Base-by-base conservation (phyloP, 1,140 invertebrate species). In the Bathynomus jamesi region DNA sequence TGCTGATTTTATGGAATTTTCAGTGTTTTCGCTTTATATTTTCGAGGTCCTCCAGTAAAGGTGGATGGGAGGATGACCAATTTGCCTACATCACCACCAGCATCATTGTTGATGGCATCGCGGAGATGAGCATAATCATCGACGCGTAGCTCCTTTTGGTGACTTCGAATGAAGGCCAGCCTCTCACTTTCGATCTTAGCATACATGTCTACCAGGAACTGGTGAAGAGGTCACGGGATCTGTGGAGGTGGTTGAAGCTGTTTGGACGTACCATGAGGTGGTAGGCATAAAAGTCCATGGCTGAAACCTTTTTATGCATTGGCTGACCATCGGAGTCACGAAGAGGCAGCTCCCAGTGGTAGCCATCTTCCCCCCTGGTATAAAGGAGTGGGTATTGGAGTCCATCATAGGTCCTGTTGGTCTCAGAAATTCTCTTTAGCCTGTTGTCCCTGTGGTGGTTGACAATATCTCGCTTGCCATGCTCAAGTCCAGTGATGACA, bases 51-150 rank as follows among this genome's bases (percentile, higher is more conserved):
- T 5, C 81, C 81, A 13, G 70, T 76, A 75, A 80, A 84, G 4
- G 78, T 65, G 28, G 84, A 81, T 53, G 84, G 84, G 31, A 86
- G 74, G 61, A 84, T 78, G 28, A 78, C 62, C 24, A 28, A 11
- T 40, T 76, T 70, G 53, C 80, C 81, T 11, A 80, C 61, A 21
- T 32, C 28, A 17, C 11, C 30, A 69, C 63, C 32, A 29, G 17
- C 28, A 30, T 28, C 28, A 31, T 29, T 69, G 21, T 24, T 30
- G 24, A 69, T 21, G 28, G 53, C 60, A 68, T 68, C 30, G 46
- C 1, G 10, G 24, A 68, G 32, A n/a, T 30, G 1, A 64, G 69
- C 74, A 53, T 81, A 80, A 25, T 77, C 60, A 70, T 80, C 78
- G 30, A 72, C 65, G 21, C 76, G 5, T 10, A 81, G 62, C 53